Base-by-base conservation (phyloP, 35 echinoderm and acorn worm species). In the Anneissia japonica region DNA sequence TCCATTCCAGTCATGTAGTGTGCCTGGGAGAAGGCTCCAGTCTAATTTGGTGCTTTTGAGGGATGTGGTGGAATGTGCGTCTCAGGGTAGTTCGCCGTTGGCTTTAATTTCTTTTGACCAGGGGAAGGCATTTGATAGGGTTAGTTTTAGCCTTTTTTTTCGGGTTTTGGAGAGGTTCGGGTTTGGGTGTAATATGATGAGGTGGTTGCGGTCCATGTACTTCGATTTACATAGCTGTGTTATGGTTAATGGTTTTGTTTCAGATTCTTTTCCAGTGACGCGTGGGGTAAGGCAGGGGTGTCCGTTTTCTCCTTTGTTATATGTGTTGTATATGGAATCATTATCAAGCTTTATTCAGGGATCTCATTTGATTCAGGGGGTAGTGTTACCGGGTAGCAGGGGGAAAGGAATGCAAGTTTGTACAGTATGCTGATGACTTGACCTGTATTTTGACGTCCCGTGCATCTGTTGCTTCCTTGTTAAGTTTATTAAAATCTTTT, bases 341-440 rank as follows among this genome's bases (percentile, higher is more conserved):
- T n/a, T 89, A 23, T 79, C 87, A 45, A 0, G 31, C 4, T 37
- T 14, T 31, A 81, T 89, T 82, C 0, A 30, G 12, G 31, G 0
- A 0, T 35, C 26, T 35, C 11, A 14, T 16, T 26, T 35, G 0
- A 89, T 89, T 37, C 30, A 55, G 28, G 88, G 88, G 29, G 33
- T 88, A 17, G 36, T 19, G 5, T 37, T 88, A 12, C 88, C 81
- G 26, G 80, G 88, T 4, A 35, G 38, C 75, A 30, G 29, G 0
- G 73, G 73, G 3, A n/a, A 55, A n/a, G 14, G 33, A 30, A 1
- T 72, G 81, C 14, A 84, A 89, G 31, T 64, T 84, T 0, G n/a
- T 89, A 0, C 88, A 89, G 81, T 89, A 89, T 37, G 81, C 88
- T 4, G 88, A 89, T 77, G 88, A 89, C 56, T 39, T 72, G 14